These are phyloP conservation scores for Caenorhabditis macrosperma DNA, from an alignment of 2,888 invertebrate genomes.

Conservation along the genomic window DNA sequence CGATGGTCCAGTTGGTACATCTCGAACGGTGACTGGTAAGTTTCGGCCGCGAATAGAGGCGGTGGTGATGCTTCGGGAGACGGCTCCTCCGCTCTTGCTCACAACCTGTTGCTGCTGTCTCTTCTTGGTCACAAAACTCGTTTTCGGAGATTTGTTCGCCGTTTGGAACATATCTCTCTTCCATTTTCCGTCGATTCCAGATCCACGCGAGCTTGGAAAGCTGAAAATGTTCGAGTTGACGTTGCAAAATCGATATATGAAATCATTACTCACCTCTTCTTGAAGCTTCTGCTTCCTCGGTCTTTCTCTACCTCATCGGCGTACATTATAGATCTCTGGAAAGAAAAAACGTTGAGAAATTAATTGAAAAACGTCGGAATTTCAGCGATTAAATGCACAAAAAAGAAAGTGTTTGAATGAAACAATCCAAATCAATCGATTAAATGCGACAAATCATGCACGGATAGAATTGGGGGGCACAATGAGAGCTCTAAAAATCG, in stretches of 20 bases:
- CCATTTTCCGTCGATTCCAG: conserved; percentile 61
- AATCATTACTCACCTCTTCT: conserved; percentile 18
- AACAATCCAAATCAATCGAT: background rate
- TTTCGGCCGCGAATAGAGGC: conserved; percentile 42
- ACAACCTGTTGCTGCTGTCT: background rate
- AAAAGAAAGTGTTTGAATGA: background rate
- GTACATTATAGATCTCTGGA: conserved; percentile 37
- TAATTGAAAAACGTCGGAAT: background rate
- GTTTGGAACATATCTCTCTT: conserved; percentile 53
- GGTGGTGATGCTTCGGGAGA: conserved; percentile 27
- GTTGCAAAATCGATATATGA: background rate
- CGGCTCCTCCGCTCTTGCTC: conserved; percentile 13
- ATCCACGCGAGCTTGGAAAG: conserved; percentile 11
- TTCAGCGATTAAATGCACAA: too few relatives aligned
- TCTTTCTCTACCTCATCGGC: conserved; percentile 58
- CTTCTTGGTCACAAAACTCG: conserved; percentile 21
- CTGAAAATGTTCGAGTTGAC: conserved; percentile 13
- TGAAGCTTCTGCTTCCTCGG: conserved; percentile 11
- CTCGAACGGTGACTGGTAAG: conserved; percentile 1
- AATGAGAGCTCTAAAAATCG: background rate
- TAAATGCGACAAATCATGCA: background rate
- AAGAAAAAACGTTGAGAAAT: background rate
- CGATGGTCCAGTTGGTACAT: conserved; percentile 41
- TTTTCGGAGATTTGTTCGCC: conserved; percentile 26
- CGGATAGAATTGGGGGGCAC: background rate